Evolutionary conservation across 2,113 vertebrate species (phyloP).

Genomic region (Phylloscopus trochiloides): DNA sequence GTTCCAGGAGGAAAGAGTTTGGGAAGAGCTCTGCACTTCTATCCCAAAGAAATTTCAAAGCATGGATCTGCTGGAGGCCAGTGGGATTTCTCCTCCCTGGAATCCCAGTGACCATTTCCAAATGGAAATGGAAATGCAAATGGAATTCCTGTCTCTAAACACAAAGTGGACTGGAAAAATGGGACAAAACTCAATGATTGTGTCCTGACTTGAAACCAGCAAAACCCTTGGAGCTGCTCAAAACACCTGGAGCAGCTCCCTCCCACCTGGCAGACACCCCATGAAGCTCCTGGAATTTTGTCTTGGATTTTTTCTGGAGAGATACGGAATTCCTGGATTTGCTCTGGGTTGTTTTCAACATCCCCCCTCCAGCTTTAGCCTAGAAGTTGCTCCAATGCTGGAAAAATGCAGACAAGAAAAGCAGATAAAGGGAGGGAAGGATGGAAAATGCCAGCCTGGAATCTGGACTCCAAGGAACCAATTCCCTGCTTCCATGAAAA

Average conservation of each 20-base stretch:
- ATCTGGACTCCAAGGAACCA: not conserved
- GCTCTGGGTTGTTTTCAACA: not conserved
- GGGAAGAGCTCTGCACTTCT: fast-evolving
- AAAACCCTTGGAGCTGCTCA: not conserved
- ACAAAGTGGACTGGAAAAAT: not conserved
- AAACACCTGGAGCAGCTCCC: not conserved
- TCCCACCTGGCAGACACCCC: not conserved
- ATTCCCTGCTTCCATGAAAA: not conserved
- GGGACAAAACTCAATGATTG: fast-evolving
- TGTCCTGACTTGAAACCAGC: not conserved
- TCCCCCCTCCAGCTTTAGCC: not conserved
- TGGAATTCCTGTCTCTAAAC: not conserved
- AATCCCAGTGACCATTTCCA: not conserved
- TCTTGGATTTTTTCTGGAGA: not conserved
- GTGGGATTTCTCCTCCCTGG: not conserved
- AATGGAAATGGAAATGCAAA: not conserved
- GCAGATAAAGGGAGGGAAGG: not conserved
- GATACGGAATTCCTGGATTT: not conserved
- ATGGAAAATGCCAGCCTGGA: not conserved
- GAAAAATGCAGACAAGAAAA: fast-evolving
- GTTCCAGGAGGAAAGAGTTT: not conserved
- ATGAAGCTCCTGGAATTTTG: not conserved
- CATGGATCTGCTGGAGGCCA: no score
- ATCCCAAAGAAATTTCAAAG: not conserved
- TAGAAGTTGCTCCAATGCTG: fast-evolving